Base-by-base conservation (phyloP, 2,888 invertebrate species). In the Syritta pipiens region DNA sequence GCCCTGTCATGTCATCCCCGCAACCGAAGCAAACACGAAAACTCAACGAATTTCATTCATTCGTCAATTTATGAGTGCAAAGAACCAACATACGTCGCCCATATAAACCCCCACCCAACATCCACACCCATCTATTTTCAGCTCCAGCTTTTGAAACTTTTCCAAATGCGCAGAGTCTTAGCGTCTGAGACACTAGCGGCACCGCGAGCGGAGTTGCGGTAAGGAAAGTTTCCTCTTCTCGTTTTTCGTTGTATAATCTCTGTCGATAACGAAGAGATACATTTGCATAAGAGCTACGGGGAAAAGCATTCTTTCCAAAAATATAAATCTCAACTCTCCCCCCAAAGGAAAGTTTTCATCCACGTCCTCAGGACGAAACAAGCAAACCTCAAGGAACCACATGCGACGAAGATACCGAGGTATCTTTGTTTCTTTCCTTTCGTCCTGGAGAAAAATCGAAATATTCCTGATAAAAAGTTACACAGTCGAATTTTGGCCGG, bases 211-310 rank as follows among this genome's bases (percentile, higher is more conserved):
- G 37, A 32, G 46, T 42, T 24, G 44, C 42, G 32, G 46, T 28
- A 46, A 67, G n/a, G n/a, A n/a, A 74, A 68, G 30, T 79, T 79
- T 62, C 42, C 17, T 17, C 17, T 28, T 19, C n/a, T n/a, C n/a
- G n/a, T n/a, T n/a, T n/a, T n/a, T n/a, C n/a, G n/a, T 67, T 44
- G 74, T 63, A 74, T 79, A 74, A 79, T 79, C 68, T 79, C 57
- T 62, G 42, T 67, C 74, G 74, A 79, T 79, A 79, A 74, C 67
- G 72, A 79, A 74, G 79, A 79, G 68, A 74, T 79, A 74, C 74
- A 79, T 79, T 79, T 79, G 79, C 79, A 79, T 79, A 79, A 60
- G 67, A 79, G 57, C 62, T 67, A 62, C 44, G 49, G 67, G 51
- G 72, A 79, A 62, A 74, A 74, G n/a, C 42, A 79, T 74, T 67